Percentiles rank a stretch among this genome's conserved stretches.
phyloP scores from a whole-genome alignment of 2,797 vertebrate species.

The Micromesistius poutassou region DNA sequence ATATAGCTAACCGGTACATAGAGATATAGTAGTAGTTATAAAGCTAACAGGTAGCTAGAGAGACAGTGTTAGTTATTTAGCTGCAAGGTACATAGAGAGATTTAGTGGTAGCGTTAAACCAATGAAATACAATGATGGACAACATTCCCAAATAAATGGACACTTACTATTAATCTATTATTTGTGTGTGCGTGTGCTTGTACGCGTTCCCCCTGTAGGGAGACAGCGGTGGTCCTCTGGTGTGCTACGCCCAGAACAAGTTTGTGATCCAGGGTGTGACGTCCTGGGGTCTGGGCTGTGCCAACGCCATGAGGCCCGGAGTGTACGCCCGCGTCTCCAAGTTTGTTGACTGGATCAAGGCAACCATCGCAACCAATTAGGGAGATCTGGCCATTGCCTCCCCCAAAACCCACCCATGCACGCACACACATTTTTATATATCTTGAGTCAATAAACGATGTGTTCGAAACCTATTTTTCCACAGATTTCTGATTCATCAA shows the following conservation, averaged over 20 bases:
- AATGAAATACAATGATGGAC: neutral
- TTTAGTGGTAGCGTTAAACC: neutral
- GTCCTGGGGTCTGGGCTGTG: conserved; percentile 95
- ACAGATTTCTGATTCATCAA: too few relatives aligned
- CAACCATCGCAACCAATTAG: conserved; percentile 61
- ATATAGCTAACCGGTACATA: too few relatives aligned
- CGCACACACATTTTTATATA: neutral
- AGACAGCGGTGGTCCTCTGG: conserved; percentile 95
- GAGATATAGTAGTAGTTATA: neutral
- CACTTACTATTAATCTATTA: neutral
- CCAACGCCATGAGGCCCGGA: conserved; percentile 88
- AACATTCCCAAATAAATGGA: neutral
- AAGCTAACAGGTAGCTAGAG: neutral
- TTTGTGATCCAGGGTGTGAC: conserved; percentile 91
- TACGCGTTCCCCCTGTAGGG: conserved; percentile 69
- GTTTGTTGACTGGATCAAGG: conserved; percentile 82
- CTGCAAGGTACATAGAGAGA: neutral
- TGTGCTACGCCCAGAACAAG: conserved; percentile 80
- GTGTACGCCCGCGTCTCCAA: conserved; percentile 89
- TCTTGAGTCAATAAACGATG: neutral
- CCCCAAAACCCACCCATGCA: neutral
- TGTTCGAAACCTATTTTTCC: neutral
- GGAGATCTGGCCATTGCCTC: neutral
- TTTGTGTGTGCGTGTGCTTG: neutral
- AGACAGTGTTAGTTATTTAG: neutral